phyloP scores from a whole-genome alignment of 2,797 vertebrate species.

The Halcyon badia region DNA sequence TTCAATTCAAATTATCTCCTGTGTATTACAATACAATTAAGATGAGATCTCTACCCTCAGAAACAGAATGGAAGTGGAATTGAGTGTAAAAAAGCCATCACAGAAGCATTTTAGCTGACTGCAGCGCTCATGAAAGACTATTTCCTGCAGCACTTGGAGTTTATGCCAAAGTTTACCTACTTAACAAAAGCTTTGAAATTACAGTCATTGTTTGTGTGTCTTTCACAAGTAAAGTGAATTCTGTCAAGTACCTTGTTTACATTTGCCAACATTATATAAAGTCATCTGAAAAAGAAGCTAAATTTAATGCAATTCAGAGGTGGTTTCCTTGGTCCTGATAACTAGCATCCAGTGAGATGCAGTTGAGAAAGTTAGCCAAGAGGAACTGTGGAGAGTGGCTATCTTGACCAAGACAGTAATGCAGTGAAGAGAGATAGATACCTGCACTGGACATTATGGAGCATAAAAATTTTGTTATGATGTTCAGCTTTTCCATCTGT shows the following conservation, averaged over 20 bases:
- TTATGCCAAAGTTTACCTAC: background rate
- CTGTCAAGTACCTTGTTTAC: background rate
- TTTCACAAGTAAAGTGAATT: background rate
- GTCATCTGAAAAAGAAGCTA: background rate
- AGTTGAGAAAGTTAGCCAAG: background rate
- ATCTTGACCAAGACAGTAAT: background rate
- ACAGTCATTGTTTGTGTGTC: background rate
- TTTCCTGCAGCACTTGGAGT: background rate
- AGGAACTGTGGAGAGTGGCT: background rate
- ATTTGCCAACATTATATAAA: background rate
- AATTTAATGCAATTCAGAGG: background rate
- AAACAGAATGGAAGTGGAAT: background rate
- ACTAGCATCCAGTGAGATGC: background rate
- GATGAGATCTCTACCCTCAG: background rate
- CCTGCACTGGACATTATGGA: fast-evolving
- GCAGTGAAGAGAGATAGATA: background rate
- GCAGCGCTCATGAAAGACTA: background rate
- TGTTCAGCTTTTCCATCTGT: background rate
- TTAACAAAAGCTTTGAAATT: background rate
- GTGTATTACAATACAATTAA: background rate
- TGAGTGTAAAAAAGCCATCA: background rate
- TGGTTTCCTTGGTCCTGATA: background rate
- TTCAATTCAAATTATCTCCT: background rate
- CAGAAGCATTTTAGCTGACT: background rate
- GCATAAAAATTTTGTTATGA: background rate